Evolutionary conservation across 1,140 invertebrate genomes (phyloP), one percentile per base, ranked within the genome.

Genomic region (Habropoda laboriosa): DNA sequence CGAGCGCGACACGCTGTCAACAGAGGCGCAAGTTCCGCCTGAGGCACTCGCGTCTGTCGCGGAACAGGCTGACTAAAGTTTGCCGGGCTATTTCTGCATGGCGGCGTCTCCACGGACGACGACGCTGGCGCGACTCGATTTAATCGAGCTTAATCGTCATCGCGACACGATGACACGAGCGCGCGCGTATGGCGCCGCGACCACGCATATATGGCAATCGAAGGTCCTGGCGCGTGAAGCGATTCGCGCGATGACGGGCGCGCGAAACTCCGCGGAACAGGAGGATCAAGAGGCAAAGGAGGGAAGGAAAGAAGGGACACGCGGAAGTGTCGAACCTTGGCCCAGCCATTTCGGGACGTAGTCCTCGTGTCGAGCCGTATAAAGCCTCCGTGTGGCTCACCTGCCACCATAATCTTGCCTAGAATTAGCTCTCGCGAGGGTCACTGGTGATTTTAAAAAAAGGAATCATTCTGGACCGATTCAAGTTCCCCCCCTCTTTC

Each of bases 301-400:
- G 18, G 16, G n/a, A 64, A 66, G 79, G 68, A 79, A 58, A n/a
- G 77, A 83, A 88, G 85, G 85, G 51, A 88, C 81, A 91, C 87
- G 83, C 90, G 89, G 90, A 91, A 91, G 90, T 89, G 82, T 58
- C 77, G 80, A 86, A 79, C 90, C 91, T 92, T 91, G 91, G 81
- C n/a, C 63, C 67, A 35, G 75, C 90, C 88, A 89, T 91, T 91
- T 91, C 67, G 57, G 87, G 88, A 85, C 66, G 85, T 75, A 88
- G 87, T 86, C 88, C 88, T 90, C 89, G 82, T 85, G 70, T 60
- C 87, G 68, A 75, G 78, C 88, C 89, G 87, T 90, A 90, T 90
- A 89, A 90, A 90, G 89, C 71, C 66, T 60, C 70, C 80, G 27
- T 27, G n/a, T 49, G 35, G 38, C 58, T 53, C 42, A 57, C 51